These are phyloP conservation scores for Sinocyclocheilus anophthalmus DNA, from an alignment of 2,113 vertebrate species.

Conservation along the genomic window DNA sequence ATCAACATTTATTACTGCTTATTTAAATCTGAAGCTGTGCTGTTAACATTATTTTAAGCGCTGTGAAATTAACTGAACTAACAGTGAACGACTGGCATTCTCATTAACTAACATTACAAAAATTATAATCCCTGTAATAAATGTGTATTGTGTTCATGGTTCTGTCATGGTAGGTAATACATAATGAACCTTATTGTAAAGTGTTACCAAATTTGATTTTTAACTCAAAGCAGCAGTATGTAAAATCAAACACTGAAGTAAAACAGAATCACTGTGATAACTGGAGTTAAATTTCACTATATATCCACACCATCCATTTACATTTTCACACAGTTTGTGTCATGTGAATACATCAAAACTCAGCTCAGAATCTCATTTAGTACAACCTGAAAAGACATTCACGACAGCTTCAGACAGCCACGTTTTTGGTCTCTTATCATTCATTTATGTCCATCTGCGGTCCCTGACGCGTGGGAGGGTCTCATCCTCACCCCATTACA, in stretches of 20 bases:
- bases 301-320: not conserved
- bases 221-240: not conserved
- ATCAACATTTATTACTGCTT: no score
- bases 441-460: not conserved
- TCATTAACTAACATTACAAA: no score
- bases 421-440: not conserved
- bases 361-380: not conserved
- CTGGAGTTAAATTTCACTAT: not conserved
- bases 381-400: not conserved
- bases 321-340: not conserved
- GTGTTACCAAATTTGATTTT: not conserved
- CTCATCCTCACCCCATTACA: constrained; percentile 62
- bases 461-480: not conserved
- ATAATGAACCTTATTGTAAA: no score
- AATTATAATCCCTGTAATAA: no score
- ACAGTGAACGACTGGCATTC: no score
- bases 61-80: no score
- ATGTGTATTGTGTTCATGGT: no score
- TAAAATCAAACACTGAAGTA: not conserved
- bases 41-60: no score
- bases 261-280: not conserved
- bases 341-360: not conserved
- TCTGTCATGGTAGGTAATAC: no score
- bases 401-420: not conserved
- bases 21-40: no score